Percentiles rank a stretch among this genome's conserved stretches.
Conservation (phyloP, 2,888 invertebrate genomes). For the Julus scandinavius region DNA sequence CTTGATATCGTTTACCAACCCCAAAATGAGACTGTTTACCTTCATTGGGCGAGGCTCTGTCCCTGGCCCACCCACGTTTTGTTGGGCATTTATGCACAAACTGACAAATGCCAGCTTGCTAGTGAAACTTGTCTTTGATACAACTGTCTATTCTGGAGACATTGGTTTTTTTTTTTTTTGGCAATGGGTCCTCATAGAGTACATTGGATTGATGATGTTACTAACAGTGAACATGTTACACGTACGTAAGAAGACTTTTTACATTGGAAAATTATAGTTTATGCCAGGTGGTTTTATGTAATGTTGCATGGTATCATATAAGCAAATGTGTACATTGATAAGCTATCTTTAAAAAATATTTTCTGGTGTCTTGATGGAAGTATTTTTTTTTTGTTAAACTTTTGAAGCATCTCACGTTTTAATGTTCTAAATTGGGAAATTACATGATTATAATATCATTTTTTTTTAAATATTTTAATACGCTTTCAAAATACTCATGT, state of each 20-base stretch:
- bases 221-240: not conserved
- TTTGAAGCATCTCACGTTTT: too few relatives aligned
- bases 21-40: constrained; percentile 1
- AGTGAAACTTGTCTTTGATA: not conserved
- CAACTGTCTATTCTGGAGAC: not conserved
- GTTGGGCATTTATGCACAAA: not conserved
- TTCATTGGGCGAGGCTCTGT: not conserved
- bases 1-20: not conserved
- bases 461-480: too few relatives aligned
- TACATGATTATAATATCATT: too few relatives aligned
- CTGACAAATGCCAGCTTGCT: not conserved
- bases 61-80: constrained; percentile 26
- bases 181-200: constrained; percentile 3
- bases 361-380: too few relatives aligned
- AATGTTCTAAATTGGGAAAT: too few relatives aligned
- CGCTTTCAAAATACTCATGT: too few relatives aligned
- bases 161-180: not conserved
- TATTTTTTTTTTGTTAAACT: too few relatives aligned
- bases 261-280: not conserved
- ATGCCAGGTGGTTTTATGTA: too few relatives aligned
- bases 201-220: not conserved
- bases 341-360: too few relatives aligned
- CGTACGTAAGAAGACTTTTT: not conserved
- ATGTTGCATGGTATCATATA: too few relatives aligned
- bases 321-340: too few relatives aligned